Evolutionary conservation across 1,140 invertebrate species (phyloP), one percentile per base, ranked within the genome.

Genomic region (Elymnias hypermnestra): DNA sequence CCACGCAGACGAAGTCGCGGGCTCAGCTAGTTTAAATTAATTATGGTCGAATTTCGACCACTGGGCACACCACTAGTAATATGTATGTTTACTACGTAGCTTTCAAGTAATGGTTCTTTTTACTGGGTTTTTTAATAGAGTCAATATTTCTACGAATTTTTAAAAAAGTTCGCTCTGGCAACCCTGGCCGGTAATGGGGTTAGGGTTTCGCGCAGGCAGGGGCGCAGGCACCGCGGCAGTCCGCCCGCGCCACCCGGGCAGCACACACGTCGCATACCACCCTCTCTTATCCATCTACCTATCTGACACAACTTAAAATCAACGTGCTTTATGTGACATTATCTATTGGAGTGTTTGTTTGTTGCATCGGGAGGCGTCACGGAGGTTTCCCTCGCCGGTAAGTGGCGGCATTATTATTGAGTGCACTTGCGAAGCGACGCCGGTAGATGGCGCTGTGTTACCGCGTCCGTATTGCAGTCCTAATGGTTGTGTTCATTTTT

Each of bases 391-490:
- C 1, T 3, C 17, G 8, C 22, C 61, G 62, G 65, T 56, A 71
- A 58, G 64, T 55, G 51, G 43, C 33, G 54, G 42, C 41, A 35
- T 41, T 41, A 39, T 49, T 47, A 17, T 33, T 14, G 19, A 18
- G 29, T 33, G 36, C 28, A 26, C 8, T 37, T 18, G 17, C 22
- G 2, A 1, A 29, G 25, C n/a, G 37, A 9, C 28, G 44, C 18
- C 54, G 50, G 13, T 62, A 78, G 74, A 68, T 78, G 74, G 74
- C 74, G 72, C 47, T 67, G 49, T 14, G 12, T 12, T 38, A 21
- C 55, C 64, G 70, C 65, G 66, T 66, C 69, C 58, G 60, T 74
- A 72, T 72, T 77, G 73, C 73, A 73, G 71, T 60, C 61, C 56
- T 64, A 57, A 67, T 65, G 57, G 57, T 70, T 57, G 40, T 66